Base-by-base conservation (phyloP, 1,140 invertebrate genomes). In the Hydropsyche tenuis region DNA sequence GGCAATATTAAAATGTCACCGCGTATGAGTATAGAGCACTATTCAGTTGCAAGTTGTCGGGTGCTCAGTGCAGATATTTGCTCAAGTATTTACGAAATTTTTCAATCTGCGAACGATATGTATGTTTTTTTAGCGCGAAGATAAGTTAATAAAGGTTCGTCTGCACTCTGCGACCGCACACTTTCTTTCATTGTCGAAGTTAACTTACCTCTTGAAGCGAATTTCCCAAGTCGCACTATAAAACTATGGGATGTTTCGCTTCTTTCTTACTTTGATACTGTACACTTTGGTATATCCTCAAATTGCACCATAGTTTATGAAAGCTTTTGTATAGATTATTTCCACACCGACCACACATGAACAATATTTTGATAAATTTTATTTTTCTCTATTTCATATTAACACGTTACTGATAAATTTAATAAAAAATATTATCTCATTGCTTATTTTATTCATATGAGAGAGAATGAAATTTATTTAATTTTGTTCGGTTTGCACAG, bases 241-340 rank as follows among this genome's bases (percentile, higher is more conserved):
- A 43, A 71, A 65, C 71, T 73, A 27, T 22, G 68, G 69, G 63
- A 37, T 62, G 46, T 74, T 76, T 76, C 75, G 69, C 27, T 63
- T 62, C 56, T 65, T 42, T 66, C 45, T 70, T 66, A 64, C 69
- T 72, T 68, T 16, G 18, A 53, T 1, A 23, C 42, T 46, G 37
- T 65, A 64, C 60, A 72, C 70, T 30, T 60, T 16, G 53, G 64
- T 76, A 23, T 76, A 66, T 73, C 46, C 60, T 76, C 25, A 43
- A 72, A 73, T 25, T 76, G 75, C 75, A 76, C 75, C 66, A 71
- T 76, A 76, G 75, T 71, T 4, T 37, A 37, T 37, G 66, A 76
- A 69, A 76, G 75, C 75, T 76, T 75, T 71, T 62, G 64, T 69
- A 51, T 76, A 76, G 75, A 68, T 68, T 68, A 68, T 68, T 25